phyloP scores from a whole-genome alignment of 2,797 vertebrate species.

The Gymnopithys bicolor region DNA sequence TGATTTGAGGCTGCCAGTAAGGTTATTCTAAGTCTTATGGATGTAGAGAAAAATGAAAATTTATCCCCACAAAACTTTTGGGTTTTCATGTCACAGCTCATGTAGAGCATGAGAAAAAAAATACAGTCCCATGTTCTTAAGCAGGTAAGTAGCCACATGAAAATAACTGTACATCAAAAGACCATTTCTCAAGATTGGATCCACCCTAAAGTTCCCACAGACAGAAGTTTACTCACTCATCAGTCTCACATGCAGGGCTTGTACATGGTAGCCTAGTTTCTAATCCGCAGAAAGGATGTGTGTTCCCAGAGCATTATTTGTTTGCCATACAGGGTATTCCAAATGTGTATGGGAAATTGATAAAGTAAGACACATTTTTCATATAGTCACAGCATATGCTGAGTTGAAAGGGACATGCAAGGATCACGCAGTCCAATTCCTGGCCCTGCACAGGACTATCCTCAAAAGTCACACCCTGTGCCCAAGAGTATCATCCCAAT shows the following conservation, averaged over 20 bases:
- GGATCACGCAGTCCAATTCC: neutral
- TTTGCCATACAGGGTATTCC: neutral
- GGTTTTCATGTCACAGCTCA: neutral
- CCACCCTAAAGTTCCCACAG: neutral
- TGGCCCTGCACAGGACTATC: neutral
- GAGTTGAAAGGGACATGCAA: neutral
- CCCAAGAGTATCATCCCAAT: neutral
- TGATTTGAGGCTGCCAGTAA: neutral
- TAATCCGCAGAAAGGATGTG: neutral
- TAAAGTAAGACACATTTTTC: fast-evolving
- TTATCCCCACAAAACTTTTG: neutral
- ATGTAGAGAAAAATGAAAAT: neutral
- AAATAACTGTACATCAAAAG: neutral
- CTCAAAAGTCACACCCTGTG: neutral
- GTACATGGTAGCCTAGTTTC: neutral
- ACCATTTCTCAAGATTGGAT: neutral
- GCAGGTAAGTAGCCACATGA: neutral
- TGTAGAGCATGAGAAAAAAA: neutral
- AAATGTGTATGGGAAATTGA: fast-evolving
- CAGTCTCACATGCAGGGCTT: neutral
- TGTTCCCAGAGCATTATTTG: neutral
- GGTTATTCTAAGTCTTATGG: neutral
- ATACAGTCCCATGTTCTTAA: neutral
- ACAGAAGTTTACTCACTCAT: neutral
- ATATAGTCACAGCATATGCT: neutral